phyloP scores from a whole-genome alignment of 2,113 vertebrate genomes.

The Engraulis encrasicolus region DNA sequence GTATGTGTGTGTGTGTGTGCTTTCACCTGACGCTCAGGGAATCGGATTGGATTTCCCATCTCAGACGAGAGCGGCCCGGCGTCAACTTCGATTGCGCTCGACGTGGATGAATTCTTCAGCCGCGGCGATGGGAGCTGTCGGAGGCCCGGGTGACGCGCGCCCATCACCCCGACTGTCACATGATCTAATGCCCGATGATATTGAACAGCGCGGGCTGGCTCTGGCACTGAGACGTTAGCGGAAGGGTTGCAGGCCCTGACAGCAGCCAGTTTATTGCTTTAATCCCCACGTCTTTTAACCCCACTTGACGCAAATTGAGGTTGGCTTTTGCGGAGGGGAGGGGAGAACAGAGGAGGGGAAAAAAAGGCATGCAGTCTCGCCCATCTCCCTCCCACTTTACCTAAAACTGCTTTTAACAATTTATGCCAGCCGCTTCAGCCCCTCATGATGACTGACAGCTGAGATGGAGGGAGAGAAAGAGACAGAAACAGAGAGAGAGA shows the following conservation, averaged over 20 bases:
- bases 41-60: slow-evolving; percentile 79
- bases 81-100: slow-evolving; percentile 86
- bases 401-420: slow-evolving; percentile 92
- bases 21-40: slow-evolving; percentile 38
- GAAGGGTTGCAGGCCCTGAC: slow-evolving; percentile 90
- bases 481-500: slow-evolving; percentile 8
- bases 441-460: slow-evolving; percentile 86
- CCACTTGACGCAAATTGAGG: slow-evolving; percentile 98
- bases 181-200: slow-evolving; percentile 98
- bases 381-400: slow-evolving; percentile 73
- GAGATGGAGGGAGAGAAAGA: slow-evolving; percentile 61
- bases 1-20: too few species aligned
- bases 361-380: slow-evolving; percentile 79
- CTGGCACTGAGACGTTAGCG: slow-evolving; percentile 91
- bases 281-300: slow-evolving; percentile 97
- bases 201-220: slow-evolving; percentile 91
- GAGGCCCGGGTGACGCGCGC: slow-evolving; percentile 86
- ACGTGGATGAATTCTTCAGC: slow-evolving; percentile 90
- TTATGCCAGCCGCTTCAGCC: slow-evolving; percentile 82
- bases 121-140: slow-evolving; percentile 94
- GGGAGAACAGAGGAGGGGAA: slow-evolving; percentile 59
- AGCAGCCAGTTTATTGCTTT: slow-evolving; percentile 97
- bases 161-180: slow-evolving; percentile 90
- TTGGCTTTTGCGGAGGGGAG: slow-evolving; percentile 84
- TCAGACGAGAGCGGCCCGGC: slow-evolving; percentile 79